Base-by-base conservation (phyloP, 2,888 invertebrate species). In the Bombylius discolor region DNA sequence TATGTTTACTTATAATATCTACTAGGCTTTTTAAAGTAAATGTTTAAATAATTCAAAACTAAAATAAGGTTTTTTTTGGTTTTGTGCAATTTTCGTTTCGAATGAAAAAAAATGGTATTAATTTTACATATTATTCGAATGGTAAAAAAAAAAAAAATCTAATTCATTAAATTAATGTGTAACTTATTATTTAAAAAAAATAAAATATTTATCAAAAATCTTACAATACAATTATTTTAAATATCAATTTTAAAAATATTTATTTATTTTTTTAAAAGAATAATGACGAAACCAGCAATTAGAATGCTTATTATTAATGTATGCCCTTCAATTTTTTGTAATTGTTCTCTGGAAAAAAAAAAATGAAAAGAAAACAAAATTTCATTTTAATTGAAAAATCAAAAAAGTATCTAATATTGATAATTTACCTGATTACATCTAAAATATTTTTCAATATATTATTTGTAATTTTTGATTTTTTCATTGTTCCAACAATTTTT, bases 251-350 rank as follows among this genome's bases (percentile, higher is more conserved):
- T 55, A 47, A 7, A 32, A 13, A 33, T 44, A n/a, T 49, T 49
- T 48, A 44, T n/a, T 51, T 57, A 42, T 8, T 53, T 53, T 36
- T 33, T 49, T 31, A 51, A 14, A 5, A 47, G 14, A 33, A 80
- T 77, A 61, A 80, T 75, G 59, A 77, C 77, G 64, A 78, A 77
- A 45, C 79, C 81, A 39, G 80, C 78, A 3, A 77, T 74, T 63
- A 81, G 76, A 12, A 81, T 69, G 13, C 79, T 76, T 78, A 79
- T 79, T 55, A 80, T 64, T 39, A 81, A 65, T 51, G 80, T 63
- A 56, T 77, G 77, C 5, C 79, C 76, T 61, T 82, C 81, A 13
- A 81, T 63, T 56, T 72, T 72, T 51, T 69, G 64, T 23, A 75
- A 66, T 36, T 77, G 61, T 56, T 71, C 71, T 61, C 81, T 59